These are phyloP conservation scores for Ochropleura plecta DNA, from an alignment of 2,888 invertebrate species.

Conservation along the genomic window DNA sequence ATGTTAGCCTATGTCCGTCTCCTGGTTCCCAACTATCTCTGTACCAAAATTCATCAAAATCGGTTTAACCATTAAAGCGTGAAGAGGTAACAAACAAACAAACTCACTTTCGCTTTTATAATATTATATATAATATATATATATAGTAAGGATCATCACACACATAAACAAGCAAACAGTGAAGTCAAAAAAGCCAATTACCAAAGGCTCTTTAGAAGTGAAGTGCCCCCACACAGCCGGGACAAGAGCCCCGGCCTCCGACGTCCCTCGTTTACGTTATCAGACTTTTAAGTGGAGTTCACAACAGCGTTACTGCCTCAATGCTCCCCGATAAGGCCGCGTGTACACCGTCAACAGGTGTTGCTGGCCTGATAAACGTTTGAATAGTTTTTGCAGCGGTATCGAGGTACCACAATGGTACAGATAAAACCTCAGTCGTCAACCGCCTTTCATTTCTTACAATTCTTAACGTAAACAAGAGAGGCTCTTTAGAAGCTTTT, in stretches of 20 bases:
- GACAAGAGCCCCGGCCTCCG: constrained; percentile 39
- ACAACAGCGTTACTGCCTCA: constrained; percentile 51
- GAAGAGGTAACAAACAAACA: no score
- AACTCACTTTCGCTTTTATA: no score
- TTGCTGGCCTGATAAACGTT: constrained; percentile 68
- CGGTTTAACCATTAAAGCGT: no score
- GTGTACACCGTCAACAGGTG: constrained; percentile 79
- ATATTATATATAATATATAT: no score
- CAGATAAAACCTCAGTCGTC: constrained; percentile 68
- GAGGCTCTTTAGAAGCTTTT: constrained; percentile 75
- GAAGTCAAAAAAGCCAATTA: constrained; percentile 47
- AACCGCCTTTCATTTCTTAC: constrained; percentile 63
- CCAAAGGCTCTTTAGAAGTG: constrained; percentile 33
- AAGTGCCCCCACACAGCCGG: constrained; percentile 27
- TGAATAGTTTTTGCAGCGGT: constrained; percentile 81
- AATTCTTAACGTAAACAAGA: constrained; percentile 71
- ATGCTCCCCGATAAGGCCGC: constrained; percentile 61
- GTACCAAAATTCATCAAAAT: no score
- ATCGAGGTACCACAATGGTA: constrained; percentile 69
- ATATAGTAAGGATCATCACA: no score
- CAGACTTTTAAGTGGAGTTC: constrained; percentile 58
- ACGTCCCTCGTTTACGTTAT: constrained; percentile 59
- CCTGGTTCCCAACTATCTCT: no score
- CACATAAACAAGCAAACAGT: constrained; percentile 6
- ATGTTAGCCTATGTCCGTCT: no score